Evolutionary conservation across 2,797 vertebrate genomes (phyloP), one percentile per base, ranked within the genome.

Genomic region (Bucorvus abyssinicus): DNA sequence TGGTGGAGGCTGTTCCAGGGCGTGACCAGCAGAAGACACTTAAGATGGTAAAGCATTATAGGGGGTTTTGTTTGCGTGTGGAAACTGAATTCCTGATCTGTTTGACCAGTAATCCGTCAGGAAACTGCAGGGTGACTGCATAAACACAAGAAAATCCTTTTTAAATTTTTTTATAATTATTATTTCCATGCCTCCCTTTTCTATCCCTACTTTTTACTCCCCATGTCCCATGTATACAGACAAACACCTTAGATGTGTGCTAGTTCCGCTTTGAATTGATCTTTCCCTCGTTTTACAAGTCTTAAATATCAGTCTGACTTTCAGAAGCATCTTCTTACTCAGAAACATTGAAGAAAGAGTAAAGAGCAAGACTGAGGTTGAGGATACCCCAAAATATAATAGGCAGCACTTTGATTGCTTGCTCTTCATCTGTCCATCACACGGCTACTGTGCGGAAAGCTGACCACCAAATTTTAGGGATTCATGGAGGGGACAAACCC

Each of bases 261-360:
- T 82, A 49, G 27, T 90, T 84, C 71, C 34, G 49, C 45, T 89
- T 70, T 50, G 27, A 90, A 67, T 79, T 86, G 0, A 22, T 65
- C 36, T 81, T 77, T 59, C 20, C 44, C 8, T 42, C 86, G 42
- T 63, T 91, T 94, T 81, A 67, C 20, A 76, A 87, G 47, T 91
- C 85, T 94, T 93, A 91, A 93, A 23, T 59, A 68, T 18, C 32
- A n/a, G 4, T 83, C 40, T 84, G 81, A 74, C 64, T 89, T 95
- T 64, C 42, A 76, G 64, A 75, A 87, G 38, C 68, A 68, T 74
- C 56, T 53, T 84, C 40, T 63, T 79, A 34, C 17, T 84, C 22
- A 57, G 65, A 77, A 61, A 73, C 18, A 36, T 8, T 78, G 88
- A 84, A 84, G 45, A 38, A 78, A 65, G 55, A 73, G 8, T 69